Percentiles rank a stretch among this genome's conserved stretches.
Conservation (phyloP, 1,140 invertebrate species). For the Drosophila neocordata region DNA sequence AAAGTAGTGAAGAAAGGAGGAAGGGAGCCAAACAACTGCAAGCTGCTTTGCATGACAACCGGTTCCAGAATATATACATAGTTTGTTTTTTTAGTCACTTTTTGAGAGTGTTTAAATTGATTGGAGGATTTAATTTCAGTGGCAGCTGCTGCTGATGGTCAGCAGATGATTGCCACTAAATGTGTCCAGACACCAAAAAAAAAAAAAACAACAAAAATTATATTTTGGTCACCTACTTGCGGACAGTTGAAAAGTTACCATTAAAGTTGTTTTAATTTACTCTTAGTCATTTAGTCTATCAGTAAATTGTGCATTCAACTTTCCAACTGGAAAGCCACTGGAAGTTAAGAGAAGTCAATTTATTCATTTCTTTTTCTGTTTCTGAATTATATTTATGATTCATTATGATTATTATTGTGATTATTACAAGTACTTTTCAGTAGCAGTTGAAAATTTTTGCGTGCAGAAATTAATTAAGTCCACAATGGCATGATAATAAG, state of each 20-base stretch:
- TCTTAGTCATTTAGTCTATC: neutral
- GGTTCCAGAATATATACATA: constrained; percentile 55
- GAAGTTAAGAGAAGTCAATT: constrained; percentile 46
- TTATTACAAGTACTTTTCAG: constrained; percentile 64
- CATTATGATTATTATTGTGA: constrained; percentile 69
- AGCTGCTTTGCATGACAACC: constrained; percentile 77
- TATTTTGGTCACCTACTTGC: constrained; percentile 28
- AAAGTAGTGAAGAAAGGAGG: neutral
- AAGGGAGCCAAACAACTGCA: constrained; percentile 27
- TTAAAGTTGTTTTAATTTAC: neutral
- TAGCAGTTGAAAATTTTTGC: constrained; percentile 71
- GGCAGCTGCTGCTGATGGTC: constrained; percentile 62
- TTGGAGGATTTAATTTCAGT: constrained; percentile 80
- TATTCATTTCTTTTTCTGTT: constrained; percentile 57
- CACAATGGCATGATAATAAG: constrained; percentile 42
- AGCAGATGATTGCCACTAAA: constrained; percentile 6
- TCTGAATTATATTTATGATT: constrained; percentile 47
- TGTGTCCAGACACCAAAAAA: no score
- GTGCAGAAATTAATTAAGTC: constrained; percentile 77
- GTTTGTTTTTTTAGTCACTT: constrained; percentile 19
- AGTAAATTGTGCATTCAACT: constrained; percentile 6
- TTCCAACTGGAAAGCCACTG: constrained; percentile 6
- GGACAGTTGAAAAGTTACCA: neutral
- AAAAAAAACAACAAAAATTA: neutral
- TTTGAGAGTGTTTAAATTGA: constrained; percentile 66